Base-by-base conservation (phyloP, 2,113 vertebrate genomes). In the Coreoperca whiteheadi region DNA sequence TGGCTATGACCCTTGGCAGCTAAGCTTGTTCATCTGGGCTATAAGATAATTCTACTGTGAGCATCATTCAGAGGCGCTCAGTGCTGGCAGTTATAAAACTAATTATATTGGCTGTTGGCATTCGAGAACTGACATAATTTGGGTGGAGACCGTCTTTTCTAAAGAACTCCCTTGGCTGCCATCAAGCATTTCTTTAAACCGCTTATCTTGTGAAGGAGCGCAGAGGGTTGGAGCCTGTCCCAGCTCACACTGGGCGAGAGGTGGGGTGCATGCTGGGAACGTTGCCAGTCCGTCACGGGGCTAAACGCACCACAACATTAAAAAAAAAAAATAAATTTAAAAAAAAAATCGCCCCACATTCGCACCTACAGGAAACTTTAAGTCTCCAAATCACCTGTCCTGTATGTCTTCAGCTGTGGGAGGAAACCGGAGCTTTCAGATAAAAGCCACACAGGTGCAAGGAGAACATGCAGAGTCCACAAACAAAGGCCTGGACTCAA, bases 31-130 rank as follows among this genome's bases (percentile, higher is more conserved):
- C 60, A 39, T 67, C 76, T 74, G 71, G 23, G 32, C 39, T 25
- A 18, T 37, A 23, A 60, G 60, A 81, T 77, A 72, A 77, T 14
- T 63, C 23, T 25, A 1, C 53, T 9, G 57, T 39, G 57, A 32
- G n/a, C 41, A 21, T 8, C 25, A 50, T 10, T 56, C 75, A 43
- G 61, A 46, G 15, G 14, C 7, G 39, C 46, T 71, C 20, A 18
- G 34, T 3, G 14, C 53, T n/a, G 37, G 37, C 54, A 61, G 18
- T 43, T 28, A 57, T 54, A 30, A 68, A 25, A 43, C 43, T 32
- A 56, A 70, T 8, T 11, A 23, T 14, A 48, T 2, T 4, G 32
- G 39, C 23, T 20, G 70, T 66, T 34, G 46, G 59, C 21, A 12
- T 43, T 43, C 3, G 8, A 4, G 67, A 30, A 46, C n/a, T 51